Evolutionary conservation across 2,113 vertebrate species (phyloP).

Genomic region (Ptilonorhynchus violaceus): DNA sequence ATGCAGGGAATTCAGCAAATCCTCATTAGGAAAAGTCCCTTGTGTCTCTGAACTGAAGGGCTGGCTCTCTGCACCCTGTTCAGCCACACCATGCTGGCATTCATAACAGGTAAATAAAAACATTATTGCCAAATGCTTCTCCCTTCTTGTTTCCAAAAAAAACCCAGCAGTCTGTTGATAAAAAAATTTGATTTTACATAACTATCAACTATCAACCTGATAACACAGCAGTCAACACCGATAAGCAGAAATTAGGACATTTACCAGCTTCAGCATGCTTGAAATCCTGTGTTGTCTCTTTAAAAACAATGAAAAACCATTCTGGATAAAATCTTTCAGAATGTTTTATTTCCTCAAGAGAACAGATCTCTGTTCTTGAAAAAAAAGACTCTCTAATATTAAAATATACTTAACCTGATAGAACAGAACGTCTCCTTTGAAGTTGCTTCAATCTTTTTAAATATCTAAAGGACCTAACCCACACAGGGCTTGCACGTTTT

Average conservation of each 20-base stretch:
- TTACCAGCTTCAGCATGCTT: background rate
- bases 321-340: constrained; percentile 36
- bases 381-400: constrained; percentile 33
- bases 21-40: background rate
- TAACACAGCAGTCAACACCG: background rate
- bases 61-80: background rate
- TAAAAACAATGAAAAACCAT: constrained; percentile 60
- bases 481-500: constrained; percentile 54
- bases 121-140: background rate
- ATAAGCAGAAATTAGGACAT: constrained; percentile 26
- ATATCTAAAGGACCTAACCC: constrained; percentile 61
- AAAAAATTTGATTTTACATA: background rate
- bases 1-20: background rate
- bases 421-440: constrained; percentile 64
- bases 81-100: background rate
- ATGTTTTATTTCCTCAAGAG: constrained; percentile 50
- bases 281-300: constrained; percentile 37
- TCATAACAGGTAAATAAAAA: constrained; percentile 1
- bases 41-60: background rate
- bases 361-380: constrained; percentile 28
- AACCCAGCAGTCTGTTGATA: background rate
- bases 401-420: constrained; percentile 62
- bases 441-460: constrained; percentile 65
- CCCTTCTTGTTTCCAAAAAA: background rate
- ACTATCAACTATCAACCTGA: constrained; percentile 1